Evolutionary conservation across 2,888 invertebrate species (phyloP), one percentile per base, ranked within the genome.

Genomic region (Eristalinus aeneus): DNA sequence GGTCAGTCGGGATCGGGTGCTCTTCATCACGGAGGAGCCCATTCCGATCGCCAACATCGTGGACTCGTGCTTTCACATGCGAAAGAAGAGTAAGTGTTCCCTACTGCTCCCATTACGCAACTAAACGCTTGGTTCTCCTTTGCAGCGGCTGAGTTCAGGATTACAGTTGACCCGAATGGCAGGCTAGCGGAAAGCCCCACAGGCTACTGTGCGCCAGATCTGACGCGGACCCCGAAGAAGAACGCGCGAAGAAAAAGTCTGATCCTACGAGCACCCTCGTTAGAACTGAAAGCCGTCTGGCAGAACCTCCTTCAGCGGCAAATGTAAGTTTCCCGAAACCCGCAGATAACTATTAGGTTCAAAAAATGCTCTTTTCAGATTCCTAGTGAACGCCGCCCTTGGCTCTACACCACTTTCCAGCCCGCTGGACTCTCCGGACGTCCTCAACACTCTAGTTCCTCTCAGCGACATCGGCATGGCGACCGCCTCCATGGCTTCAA

Each of bases 281-380:
- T 96, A 79, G 97, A 97, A 91, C 93, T 97, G 53, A 97, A 97
- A 91, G 97, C 97, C 46, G 97, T 97, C 9, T 97, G 97, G 97
- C 97, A 97, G 93, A 97, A 97, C 92, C 94, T 97, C 76, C 94
- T 97, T 27, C 97, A 97, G 90, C 94, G 97, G 87, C 97, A 97
- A 93, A 97, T 97, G 97, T 97, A 93, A 95, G 95, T 85, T 0
- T 4, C 16, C 0, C n/a, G 0, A 0, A 2, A 8, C 20, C 16
- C 12, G n/a, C 8, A 10, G 5, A 16, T 10, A 5, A 34, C 5
- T 20, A 12, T n/a, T 53, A 58, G 32, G 23, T 8, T 46, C n/a
- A 46, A 2, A 8, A 6, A 16, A n/a, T 12, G 39, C 31, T 64
- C 31, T 67, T 94, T 94, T 88, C 94, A 97, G 97, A 94, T 96